phyloP scores from a whole-genome alignment of 2,888 invertebrate species.

The Thalpophila matura region DNA sequence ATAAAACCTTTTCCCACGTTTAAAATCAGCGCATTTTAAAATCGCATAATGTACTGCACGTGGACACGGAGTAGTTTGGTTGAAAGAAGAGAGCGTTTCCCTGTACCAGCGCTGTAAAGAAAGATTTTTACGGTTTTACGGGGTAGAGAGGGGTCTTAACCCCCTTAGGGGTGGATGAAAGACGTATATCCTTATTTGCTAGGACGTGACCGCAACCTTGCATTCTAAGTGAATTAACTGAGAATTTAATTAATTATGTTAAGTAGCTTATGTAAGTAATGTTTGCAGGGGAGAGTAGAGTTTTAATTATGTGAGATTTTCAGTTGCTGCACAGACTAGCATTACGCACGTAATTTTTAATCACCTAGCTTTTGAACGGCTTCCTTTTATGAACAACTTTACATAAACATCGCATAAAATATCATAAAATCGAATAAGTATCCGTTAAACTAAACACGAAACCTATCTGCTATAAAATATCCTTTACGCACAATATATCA shows the following conservation, averaged over 20 bases:
- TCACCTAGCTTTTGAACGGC: conserved; percentile 7
- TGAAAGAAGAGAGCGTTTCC: conserved; percentile 82
- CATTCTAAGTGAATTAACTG: conserved; percentile 73
- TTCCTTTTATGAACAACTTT: conserved; percentile 1
- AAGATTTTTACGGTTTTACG: conserved; percentile 83
- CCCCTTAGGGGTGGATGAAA: conserved; percentile 51
- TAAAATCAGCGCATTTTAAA: conserved; percentile 74
- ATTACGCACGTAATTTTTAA: conserved; percentile 18
- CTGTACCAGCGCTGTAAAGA: conserved; percentile 84
- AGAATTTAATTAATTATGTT: conserved; percentile 60
- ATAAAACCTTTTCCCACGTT: conserved; percentile 50
- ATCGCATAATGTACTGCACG: conserved; percentile 68
- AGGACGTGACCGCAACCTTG: conserved; percentile 83
- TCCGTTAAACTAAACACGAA: background rate
- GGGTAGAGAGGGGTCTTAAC: conserved; percentile 43
- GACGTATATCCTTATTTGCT: conserved; percentile 82
- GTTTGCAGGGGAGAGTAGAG: conserved; percentile 1
- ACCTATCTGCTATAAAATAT: conserved; percentile 21
- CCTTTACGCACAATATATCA: conserved; percentile 15
- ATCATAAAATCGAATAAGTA: background rate
- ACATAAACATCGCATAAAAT: background rate
- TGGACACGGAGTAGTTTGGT: conserved; percentile 73
- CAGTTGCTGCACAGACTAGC: background rate
- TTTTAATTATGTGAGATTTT: conserved; percentile 28
- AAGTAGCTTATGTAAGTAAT: conserved; percentile 36